A percentile compares a stretch with the other conserved stretches of the same genome.
Conservation (phyloP, 1,140 invertebrate species). For the Drosophila athabasca region DNA sequence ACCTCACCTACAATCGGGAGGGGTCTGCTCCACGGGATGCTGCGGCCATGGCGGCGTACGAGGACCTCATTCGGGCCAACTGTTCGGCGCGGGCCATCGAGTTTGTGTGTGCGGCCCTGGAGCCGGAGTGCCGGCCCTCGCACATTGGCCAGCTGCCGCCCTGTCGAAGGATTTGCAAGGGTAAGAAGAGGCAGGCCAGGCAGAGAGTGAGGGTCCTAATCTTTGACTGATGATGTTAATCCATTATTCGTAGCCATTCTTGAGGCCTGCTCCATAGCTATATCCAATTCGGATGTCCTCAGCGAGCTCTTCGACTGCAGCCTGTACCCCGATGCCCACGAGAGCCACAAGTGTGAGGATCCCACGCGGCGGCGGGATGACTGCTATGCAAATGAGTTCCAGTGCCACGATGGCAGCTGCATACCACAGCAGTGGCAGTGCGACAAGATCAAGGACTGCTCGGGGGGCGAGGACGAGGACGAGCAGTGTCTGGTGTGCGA, state of each 20-base stretch:
- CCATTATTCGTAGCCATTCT: conserved; percentile 83
- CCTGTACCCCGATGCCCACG: conserved; percentile 85
- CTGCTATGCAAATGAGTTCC: conserved; percentile 86
- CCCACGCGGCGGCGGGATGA: conserved; percentile 80
- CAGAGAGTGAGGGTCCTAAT: too few relatives aligned
- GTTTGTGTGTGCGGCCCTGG: conserved; percentile 87
- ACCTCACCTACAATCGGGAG: conserved; percentile 84
- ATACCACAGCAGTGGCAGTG: conserved; percentile 87
- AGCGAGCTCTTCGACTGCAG: conserved; percentile 86
- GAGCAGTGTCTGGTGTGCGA: conserved; percentile 85
- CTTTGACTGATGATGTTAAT: background rate
- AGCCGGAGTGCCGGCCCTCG: conserved; percentile 87
- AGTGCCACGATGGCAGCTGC: conserved; percentile 87
- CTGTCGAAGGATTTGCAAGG: conserved; percentile 87
- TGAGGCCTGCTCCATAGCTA: conserved; percentile 86
- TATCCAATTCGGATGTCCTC: conserved; percentile 84
- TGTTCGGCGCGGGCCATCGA: conserved; percentile 87
- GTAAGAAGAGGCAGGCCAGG: conserved; percentile 76
- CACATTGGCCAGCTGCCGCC: conserved; percentile 86
- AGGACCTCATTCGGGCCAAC: conserved; percentile 85
- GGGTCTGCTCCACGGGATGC: conserved; percentile 53
- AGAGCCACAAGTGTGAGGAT: conserved; percentile 83
- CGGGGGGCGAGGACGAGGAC: conserved; percentile 87
- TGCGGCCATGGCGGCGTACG: conserved; percentile 53
- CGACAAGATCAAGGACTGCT: conserved; percentile 88